Percentiles rank a stretch among this genome's conserved stretches.
Evolutionary conservation across 2,888 invertebrate genomes (phyloP).

Genomic region (Eupithecia centaureata): DNA sequence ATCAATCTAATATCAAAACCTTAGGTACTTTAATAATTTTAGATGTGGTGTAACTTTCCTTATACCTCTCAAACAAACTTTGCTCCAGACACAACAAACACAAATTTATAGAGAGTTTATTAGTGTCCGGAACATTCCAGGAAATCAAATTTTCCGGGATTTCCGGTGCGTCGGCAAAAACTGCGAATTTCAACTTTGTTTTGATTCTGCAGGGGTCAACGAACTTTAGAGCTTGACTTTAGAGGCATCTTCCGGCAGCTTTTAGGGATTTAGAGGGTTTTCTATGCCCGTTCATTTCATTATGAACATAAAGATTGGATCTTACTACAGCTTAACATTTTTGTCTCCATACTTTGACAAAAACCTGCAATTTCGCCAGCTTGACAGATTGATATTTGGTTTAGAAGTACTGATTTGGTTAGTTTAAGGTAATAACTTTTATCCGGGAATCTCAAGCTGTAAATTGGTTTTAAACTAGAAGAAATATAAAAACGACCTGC

Average conservation of each 20-base stretch:
- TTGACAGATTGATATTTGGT: no score
- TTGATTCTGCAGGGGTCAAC: conserved; percentile 9
- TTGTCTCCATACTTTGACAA: neutral
- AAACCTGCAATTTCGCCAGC: no score
- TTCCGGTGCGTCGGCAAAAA: conserved; percentile 11
- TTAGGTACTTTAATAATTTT: no score
- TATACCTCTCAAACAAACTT: neutral
- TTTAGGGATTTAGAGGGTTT: conserved; percentile 5
- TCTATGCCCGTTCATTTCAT: neutral
- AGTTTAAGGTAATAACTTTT: neutral
- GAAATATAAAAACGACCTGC: neutral
- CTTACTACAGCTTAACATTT: neutral
- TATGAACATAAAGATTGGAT: neutral
- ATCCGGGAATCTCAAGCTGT: neutral
- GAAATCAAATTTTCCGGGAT: conserved; percentile 21
- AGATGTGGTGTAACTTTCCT: no score
- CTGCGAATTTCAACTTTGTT: conserved; percentile 20
- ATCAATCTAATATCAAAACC: no score
- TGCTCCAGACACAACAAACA: neutral
- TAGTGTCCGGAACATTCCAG: conserved; percentile 1
- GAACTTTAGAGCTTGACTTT: conserved; percentile 9
- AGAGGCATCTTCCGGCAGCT: neutral
- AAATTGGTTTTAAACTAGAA: neutral
- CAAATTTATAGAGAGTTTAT: neutral
- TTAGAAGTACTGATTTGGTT: no score